Base-by-base conservation (phyloP, 1,140 invertebrate species). In the Drosophila burlai region DNA sequence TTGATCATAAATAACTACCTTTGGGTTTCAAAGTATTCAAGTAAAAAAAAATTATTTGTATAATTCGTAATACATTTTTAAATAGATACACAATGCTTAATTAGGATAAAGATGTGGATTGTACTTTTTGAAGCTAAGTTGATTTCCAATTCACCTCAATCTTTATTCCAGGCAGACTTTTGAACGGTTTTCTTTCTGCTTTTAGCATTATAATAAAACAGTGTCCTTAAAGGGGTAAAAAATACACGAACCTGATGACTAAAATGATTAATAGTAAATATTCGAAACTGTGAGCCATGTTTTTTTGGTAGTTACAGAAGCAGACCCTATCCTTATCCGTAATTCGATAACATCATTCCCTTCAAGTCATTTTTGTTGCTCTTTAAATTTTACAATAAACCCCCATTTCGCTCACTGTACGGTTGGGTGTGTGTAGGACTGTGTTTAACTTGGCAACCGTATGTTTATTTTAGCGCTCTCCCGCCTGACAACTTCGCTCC, bases 401-500 rank as follows among this genome's bases (percentile, higher is more conserved):
- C 21, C 8, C 21, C 1, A 10, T 45, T 65, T 63, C 21, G 3
- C 31, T 24, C 16, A 8, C 29, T 66, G 63, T 18, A 60, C 18
- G 34, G 31, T 40, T 21, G 47, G 68, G 60, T 74, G 66, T 73
- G 52, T 64, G 62, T 49, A 52, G 26, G 57, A 29, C 43, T 76
- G 65, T 81, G 73, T 77, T 83, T 84, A 64, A 74, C 66, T 85
- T 77, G 82, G 82, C 82, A 72, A 62, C 66, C 76, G 75, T 82
- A 83, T 90, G 84, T 89, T 89, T 87, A 84, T 87, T 89, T 72
- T 81, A 81, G 69, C 61, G 64, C 57, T 78, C 58, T 61, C 71
- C 67, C 74, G 64, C 46, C 80, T 66, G 74, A 52, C 80, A 82
- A 59, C 63, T 76, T 72, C 55, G 66, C 50, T 59, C 59, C 64